Evolutionary conservation across 2,797 vertebrate species (phyloP), one percentile per base, ranked within the genome.

Genomic region (Glyptemys insculpta): DNA sequence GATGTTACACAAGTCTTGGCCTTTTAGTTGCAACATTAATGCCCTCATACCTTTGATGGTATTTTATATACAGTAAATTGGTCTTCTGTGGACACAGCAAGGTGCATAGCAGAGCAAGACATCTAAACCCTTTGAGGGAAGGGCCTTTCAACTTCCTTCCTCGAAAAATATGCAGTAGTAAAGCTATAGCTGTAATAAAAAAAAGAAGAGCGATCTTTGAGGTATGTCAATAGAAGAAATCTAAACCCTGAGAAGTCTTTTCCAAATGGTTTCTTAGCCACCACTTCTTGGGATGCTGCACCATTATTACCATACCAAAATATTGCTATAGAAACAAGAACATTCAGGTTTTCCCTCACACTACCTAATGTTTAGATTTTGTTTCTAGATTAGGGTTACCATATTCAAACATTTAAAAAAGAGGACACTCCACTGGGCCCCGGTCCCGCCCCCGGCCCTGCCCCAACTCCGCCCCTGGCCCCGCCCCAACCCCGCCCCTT

Each of bases 101-200:
- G 6, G 2, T 11, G 2, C 0, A 0, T 14, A 65, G 49, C 0
- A 0, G 41, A 0, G 0, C 1, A 68, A 0, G 9, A 83, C 82
- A 21, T 82, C 16, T 10, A 68, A 87, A 79, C 47, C 21, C 3
- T 78, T 65, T 31, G 29, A 18, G 85, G 54, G 89, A 68, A n/a
- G 83, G 57, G 3, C 31, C 14, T 88, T 80, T 29, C 59, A 25
- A 74, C 84, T 65, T 29, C 88, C 12, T 50, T 90, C 54, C 53
- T 94, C 16, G 79, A 0, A 0, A 44, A 81, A 81, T 56, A 72
- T 31, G 34, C 34, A 78, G 54, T 16, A 49, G 7, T 31, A 37
- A 68, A 76, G 23, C 25, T 27, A 44, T 27, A 5, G 23, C 23
- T 47, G 44, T 21, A 47, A 37, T 5, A 44, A 44, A 44, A 44